Evolutionary conservation across 2,797 vertebrate species (phyloP).

Genomic region (Halcyon chelicuti): DNA sequence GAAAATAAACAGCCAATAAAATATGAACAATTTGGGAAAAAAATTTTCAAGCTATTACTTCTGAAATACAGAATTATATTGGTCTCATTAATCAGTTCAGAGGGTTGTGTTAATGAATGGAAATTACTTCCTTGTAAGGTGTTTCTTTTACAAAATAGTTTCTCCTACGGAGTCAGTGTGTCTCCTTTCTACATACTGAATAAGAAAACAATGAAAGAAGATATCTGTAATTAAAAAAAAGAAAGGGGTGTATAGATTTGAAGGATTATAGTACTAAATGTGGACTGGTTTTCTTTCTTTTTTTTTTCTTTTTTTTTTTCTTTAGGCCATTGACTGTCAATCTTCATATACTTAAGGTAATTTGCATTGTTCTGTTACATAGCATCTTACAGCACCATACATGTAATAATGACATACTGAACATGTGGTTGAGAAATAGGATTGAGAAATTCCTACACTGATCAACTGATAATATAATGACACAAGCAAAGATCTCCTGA

Average conservation of each 20-base stretch:
- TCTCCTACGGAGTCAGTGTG: neutral
- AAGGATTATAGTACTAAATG: neutral
- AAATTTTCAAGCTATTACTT: conserved; percentile 22
- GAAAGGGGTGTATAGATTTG: neutral
- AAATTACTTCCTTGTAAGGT: neutral
- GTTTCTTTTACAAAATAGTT: neutral
- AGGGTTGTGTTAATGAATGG: neutral
- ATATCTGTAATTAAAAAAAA: neutral
- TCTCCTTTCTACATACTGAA: neutral
- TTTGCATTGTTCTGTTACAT: neutral
- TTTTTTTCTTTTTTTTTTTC: neutral
- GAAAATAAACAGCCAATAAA: conserved; percentile 59
- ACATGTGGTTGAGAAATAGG: neutral
- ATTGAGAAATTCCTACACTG: neutral
- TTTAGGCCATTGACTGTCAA: neutral
- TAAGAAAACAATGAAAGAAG: neutral
- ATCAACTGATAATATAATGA: neutral
- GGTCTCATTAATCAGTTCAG: conserved; percentile 16
- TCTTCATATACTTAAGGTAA: neutral
- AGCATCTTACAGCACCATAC: neutral
- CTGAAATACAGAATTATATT: conserved; percentile 32
- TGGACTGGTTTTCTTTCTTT: neutral
- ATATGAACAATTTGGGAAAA: conserved; percentile 7
- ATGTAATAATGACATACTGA: neutral
- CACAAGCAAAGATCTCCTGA: neutral